A percentile compares a stretch with the other conserved stretches of the same genome.
Evolutionary conservation across 2,113 vertebrate genomes (phyloP).

Genomic region (Microtus richardsoni): DNA sequence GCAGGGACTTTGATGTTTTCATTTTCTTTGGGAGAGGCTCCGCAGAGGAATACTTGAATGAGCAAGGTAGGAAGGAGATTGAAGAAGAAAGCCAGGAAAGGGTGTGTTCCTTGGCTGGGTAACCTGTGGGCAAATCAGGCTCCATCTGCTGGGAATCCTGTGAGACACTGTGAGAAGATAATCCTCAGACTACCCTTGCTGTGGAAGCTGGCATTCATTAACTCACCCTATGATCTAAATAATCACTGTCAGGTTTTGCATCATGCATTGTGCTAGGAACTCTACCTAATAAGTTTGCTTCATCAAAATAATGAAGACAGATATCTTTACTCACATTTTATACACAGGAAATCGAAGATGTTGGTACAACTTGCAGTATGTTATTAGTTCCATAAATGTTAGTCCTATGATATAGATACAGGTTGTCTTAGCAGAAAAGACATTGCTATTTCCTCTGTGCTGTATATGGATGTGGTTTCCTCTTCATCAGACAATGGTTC

Average conservation of each 20-base stretch:
- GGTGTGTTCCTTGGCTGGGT: neutral
- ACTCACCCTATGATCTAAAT: neutral
- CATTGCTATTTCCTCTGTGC: neutral
- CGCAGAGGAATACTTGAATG: neutral
- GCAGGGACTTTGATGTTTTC: neutral
- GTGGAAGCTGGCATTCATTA: neutral
- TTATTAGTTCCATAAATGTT: neutral
- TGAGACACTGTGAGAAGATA: neutral
- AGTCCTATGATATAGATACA: neutral
- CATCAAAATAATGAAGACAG: constrained; percentile 7
- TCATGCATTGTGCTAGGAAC: neutral
- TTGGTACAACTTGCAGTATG: neutral
- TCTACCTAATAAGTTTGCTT: constrained; percentile 52
- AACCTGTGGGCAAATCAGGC: neutral
- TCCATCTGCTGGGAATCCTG: neutral
- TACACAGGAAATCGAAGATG: constrained; percentile 1
- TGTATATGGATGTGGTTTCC: neutral
- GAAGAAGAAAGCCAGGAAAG: neutral
- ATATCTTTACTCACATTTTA: neutral
- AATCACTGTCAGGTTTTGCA: neutral
- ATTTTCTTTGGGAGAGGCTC: neutral
- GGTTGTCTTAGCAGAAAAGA: neutral
- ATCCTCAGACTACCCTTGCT: neutral
- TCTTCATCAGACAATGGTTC: neutral
- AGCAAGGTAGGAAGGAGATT: neutral